Evolutionary conservation across 1,140 invertebrate species (phyloP).

Genomic region (Eriosoma lanigerum): DNA sequence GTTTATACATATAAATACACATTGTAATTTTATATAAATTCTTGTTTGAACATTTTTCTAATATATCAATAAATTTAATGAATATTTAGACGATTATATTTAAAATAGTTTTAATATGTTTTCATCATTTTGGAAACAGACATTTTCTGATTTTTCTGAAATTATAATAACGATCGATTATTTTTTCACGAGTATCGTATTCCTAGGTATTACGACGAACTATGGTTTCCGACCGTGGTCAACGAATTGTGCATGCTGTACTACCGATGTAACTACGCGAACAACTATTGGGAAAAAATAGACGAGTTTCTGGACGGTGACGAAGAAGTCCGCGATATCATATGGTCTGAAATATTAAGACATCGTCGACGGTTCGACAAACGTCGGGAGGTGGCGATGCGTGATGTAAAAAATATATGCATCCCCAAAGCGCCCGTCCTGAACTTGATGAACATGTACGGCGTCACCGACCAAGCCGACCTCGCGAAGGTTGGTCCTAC

Average conservation of each 20-base stretch:
- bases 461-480: background rate
- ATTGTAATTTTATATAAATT: no score
- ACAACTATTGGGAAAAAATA: background rate
- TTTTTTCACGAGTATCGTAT: no score
- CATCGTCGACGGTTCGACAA: background rate
- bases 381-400: background rate
- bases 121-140: no score
- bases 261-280: conserved; percentile 1
- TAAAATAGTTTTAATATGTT: no score
- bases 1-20: no score
- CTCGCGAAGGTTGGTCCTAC: background rate
- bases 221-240: conserved; percentile 32
- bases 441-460: background rate
- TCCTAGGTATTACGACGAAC: conserved; percentile 7
- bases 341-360: background rate
- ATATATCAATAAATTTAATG: no score
- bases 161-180: no score
- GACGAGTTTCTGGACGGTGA: conserved; percentile 25
- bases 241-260: conserved; percentile 3
- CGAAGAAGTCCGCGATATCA: background rate
- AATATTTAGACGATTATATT: no score
- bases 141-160: no score
- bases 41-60: no score
- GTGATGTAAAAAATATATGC: background rate
- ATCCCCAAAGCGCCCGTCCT: background rate